phyloP scores from a whole-genome alignment of 35 echinoderm and acorn worm genomes.

The Ophiothrix spiculata region DNA sequence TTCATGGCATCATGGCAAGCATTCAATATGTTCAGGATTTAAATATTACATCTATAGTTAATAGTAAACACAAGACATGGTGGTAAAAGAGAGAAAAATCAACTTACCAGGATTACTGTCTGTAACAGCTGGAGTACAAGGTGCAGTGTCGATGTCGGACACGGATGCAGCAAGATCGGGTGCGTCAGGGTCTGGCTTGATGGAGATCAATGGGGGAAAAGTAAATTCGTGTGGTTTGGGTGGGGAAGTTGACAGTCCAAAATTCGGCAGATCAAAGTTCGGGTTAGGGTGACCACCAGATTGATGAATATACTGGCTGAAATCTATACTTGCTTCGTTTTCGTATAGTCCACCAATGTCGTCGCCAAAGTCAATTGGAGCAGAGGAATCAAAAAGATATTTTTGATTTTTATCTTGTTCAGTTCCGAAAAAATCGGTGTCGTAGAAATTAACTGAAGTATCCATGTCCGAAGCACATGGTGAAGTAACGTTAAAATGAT shows the following conservation, averaged over 20 bases:
- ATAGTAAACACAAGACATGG: too few relatives aligned
- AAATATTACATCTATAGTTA: too few relatives aligned
- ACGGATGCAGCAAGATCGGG: background rate
- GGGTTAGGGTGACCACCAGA: background rate
- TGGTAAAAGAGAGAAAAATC: too few relatives aligned
- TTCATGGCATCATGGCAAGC: too few relatives aligned
- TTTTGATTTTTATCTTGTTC: background rate
- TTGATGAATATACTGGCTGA: background rate
- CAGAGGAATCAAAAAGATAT: background rate
- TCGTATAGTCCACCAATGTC: constrained; percentile 5
- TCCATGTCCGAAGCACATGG: constrained; percentile 1
- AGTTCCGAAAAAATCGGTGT: constrained; percentile 12
- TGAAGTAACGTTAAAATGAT: background rate
- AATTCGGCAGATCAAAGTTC: background rate
- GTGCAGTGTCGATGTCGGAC: background rate
- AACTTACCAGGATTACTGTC: constrained; percentile 2
- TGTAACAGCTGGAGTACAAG: background rate
- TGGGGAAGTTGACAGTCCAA: background rate
- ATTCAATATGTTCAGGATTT: too few relatives aligned
- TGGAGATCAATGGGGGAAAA: background rate
- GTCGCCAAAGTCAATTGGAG: background rate
- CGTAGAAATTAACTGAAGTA: background rate
- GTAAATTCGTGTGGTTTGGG: constrained; percentile 1
- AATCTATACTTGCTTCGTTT: background rate
- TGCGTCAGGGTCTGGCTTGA: constrained; percentile 1